Evolutionary conservation across 2,113 vertebrate genomes (phyloP).

Genomic region (Bubo bubo): DNA sequence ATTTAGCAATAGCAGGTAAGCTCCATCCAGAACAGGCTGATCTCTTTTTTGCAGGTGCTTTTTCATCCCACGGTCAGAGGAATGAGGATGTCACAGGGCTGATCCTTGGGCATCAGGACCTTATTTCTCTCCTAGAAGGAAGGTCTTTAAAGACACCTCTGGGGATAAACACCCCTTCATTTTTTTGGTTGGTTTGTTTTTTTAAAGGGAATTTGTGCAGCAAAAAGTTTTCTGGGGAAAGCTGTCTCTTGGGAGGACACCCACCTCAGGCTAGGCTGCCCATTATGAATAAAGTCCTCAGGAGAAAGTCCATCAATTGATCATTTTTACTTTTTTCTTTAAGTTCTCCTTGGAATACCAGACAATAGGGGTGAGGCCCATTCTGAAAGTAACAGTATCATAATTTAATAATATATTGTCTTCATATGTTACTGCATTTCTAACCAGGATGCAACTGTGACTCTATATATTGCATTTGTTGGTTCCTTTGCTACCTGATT

Average conservation of each 20-base stretch:
- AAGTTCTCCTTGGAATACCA: neutral
- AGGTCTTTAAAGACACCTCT: neutral
- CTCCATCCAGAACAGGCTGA: neutral
- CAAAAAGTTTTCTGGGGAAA: neutral
- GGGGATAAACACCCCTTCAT: neutral
- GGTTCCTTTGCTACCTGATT: neutral
- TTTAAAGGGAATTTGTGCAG: neutral
- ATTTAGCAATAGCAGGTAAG: neutral
- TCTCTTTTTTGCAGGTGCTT: neutral
- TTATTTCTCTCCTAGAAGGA: neutral
- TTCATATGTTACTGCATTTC: neutral
- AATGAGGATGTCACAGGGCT: neutral
- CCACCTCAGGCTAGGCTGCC: accelerated
- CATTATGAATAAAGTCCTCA: neutral
- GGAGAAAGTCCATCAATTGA: neutral
- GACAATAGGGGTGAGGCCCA: neutral
- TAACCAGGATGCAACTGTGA: neutral
- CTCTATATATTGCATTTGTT: neutral
- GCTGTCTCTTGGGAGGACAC: neutral
- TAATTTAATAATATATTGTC: neutral
- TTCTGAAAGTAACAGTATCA: neutral
- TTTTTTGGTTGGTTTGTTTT: no score
- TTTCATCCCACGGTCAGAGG: neutral
- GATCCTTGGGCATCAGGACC: neutral
- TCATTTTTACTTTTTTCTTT: constrained; percentile 12